These are phyloP conservation scores for Nipponia nippon DNA, from an alignment of 2,113 vertebrate species.

Conservation along the genomic window DNA sequence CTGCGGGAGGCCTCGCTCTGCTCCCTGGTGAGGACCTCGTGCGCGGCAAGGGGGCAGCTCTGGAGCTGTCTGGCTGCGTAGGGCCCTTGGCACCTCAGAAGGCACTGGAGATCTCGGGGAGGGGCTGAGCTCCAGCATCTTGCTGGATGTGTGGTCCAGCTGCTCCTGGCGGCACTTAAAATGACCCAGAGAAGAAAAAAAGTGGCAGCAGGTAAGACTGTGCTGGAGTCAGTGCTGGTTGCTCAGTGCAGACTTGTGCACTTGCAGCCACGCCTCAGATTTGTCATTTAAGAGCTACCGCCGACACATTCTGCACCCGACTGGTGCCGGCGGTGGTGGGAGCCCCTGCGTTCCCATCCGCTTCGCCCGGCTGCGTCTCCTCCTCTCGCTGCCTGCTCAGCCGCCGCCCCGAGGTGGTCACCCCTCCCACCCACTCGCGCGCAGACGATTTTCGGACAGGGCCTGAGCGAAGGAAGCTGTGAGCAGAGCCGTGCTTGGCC, in stretches of 20 bases:
- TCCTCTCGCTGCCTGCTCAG: not conserved
- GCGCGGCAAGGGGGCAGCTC: not conserved
- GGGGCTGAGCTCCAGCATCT: not conserved
- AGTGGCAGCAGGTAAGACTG: not conserved
- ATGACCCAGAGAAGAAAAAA: not conserved
- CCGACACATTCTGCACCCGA: not conserved
- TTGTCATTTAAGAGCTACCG: not conserved
- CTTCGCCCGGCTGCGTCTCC: not conserved
- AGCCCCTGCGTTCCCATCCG: not conserved
- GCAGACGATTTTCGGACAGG: not conserved
- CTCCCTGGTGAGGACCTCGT: fast-evolving
- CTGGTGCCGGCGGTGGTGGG: fast-evolving
- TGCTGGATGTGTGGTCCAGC: not conserved
- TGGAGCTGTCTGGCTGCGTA: fast-evolving
- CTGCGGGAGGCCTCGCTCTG: not conserved
- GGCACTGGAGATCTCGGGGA: not conserved
- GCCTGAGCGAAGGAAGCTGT: not conserved
- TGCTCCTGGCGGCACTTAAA: not conserved
- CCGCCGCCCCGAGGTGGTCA: not conserved
- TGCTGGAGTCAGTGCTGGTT: not conserved
- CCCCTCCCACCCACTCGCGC: not conserved
- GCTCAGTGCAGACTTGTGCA: not conserved
- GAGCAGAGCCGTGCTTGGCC: not conserved
- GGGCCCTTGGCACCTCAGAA: not conserved
- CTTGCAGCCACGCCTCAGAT: not conserved